A percentile compares a stretch with the other conserved stretches of the same genome.
Evolutionary conservation across 2,113 vertebrate species (phyloP).

Genomic region (Spea multiplicata): DNA sequence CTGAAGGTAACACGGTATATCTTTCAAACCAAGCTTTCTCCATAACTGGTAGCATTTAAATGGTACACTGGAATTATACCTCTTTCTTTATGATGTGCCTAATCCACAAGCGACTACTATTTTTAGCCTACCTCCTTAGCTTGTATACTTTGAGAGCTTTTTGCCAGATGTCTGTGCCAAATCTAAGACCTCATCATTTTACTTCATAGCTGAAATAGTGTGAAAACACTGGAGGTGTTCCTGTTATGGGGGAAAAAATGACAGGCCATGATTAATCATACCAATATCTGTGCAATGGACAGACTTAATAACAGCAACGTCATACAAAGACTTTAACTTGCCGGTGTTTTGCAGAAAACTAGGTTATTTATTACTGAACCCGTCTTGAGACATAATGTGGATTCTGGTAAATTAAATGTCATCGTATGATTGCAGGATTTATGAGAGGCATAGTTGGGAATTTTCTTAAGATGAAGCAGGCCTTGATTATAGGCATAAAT

Average conservation of each 20-base stretch:
- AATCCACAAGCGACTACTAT: slow-evolving; percentile 30
- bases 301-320: slow-evolving; percentile 30
- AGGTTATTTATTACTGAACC: slow-evolving; percentile 11
- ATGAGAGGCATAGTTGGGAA: neutral
- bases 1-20: too few relatives aligned
- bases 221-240: slow-evolving; percentile 32
- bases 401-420: slow-evolving; percentile 3
- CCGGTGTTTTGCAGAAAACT: slow-evolving; percentile 18
- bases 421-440: slow-evolving; percentile 16
- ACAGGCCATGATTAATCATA: slow-evolving; percentile 42
- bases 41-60: slow-evolving; percentile 22
- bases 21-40: too few relatives aligned
- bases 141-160: slow-evolving; percentile 15
- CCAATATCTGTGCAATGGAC: slow-evolving; percentile 32
- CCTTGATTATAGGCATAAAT: too few relatives aligned
- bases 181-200: slow-evolving; percentile 49
- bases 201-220: slow-evolving; percentile 18
- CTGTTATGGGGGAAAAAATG: slow-evolving; percentile 37
- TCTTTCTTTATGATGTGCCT: slow-evolving; percentile 39
- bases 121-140: slow-evolving; percentile 50
- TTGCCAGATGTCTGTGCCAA: slow-evolving; percentile 40
- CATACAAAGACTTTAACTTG: slow-evolving; percentile 25
- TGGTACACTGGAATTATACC: slow-evolving; percentile 21
- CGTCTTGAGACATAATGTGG: neutral
- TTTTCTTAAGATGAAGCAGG: too few relatives aligned